Evolutionary conservation across 2,888 invertebrate species (phyloP), one percentile per base, ranked within the genome.

Genomic region (Nephrocerus scutellatus): DNA sequence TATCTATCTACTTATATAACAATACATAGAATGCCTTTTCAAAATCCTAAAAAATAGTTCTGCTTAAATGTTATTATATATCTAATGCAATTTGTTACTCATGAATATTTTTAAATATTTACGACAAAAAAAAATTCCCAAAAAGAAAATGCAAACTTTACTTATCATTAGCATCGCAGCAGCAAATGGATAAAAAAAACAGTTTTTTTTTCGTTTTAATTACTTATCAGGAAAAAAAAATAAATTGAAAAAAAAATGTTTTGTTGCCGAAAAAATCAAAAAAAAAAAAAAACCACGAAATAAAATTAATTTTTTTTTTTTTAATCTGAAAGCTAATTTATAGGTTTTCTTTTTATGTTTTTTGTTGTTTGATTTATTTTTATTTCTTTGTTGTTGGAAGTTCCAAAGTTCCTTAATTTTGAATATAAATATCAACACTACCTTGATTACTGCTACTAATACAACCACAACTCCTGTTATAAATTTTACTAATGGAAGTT

Each of bases 31-130:
- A 46, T 44, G 44, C 44, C 44, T 46, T 46, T 44, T 41, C 44
- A 43, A 46, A 36, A 39, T 33, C 8, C 10, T 22, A 7, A 22
- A 18, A 16, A 28, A 37, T 37, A 46, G 49, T 50, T 51, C 44
- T 49, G 49, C 51, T 46, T 51, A 49, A 51, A 49, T 51, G 47
- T 51, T 49, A 51, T 51, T 51, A 51, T 49, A 49, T 51, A 51
- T 50, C 50, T 50, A 50, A 50, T 50, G 47, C 50, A 48, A 50
- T 49, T 47, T 50, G 50, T 50, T 51, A 51, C 51, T 45, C 47
- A 49, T 47, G 46, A 39, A 46, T 35, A 47, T 47, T 43, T n/a
- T n/a, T n/a, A 44, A 44, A 37, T 42, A 39, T 40, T 42, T 43
- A 37, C 40, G 38, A 41, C 41, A 41, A 33, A 43, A 40, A 47